Conservation (phyloP, 2,888 invertebrate species). For the Ectemnius continuus region DNA sequence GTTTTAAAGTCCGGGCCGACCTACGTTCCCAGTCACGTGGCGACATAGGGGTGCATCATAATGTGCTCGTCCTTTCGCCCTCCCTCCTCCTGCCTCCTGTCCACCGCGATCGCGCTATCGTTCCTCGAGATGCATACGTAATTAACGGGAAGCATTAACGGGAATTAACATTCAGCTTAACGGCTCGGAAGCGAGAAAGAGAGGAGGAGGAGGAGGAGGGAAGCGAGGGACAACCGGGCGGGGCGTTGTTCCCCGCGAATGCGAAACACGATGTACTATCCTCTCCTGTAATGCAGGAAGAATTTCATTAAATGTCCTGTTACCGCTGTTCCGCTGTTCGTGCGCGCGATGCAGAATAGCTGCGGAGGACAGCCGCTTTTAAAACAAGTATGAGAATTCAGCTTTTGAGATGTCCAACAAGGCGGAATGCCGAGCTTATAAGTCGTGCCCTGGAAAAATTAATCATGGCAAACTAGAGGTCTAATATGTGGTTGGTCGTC, state of each 20-base stretch:
- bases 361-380: too few relatives aligned
- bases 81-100: conserved; percentile 49
- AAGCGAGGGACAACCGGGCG: background rate
- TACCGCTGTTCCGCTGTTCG: background rate
- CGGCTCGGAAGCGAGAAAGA: conserved; percentile 34
- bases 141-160: conserved; percentile 56
- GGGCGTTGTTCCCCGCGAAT: background rate
- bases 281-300: conserved; percentile 2
- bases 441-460: too few relatives aligned
- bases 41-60: conserved; percentile 72
- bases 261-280: conserved; percentile 10
- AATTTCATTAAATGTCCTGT: conserved; percentile 6
- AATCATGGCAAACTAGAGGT: too few relatives aligned
- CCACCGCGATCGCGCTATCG: conserved; percentile 20
- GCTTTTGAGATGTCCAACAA: too few relatives aligned
- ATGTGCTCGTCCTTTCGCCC: conserved; percentile 56
- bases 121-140: conserved; percentile 59
- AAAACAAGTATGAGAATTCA: too few relatives aligned
- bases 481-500: background rate
- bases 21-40: conserved; percentile 71
- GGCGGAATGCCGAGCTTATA: too few relatives aligned
- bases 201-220: too few relatives aligned
- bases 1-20: conserved; percentile 73
- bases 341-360: background rate
- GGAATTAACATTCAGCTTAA: conserved; percentile 51